These are phyloP conservation scores for Regulus satrapa DNA, from an alignment of 2,113 vertebrate genomes.

Conservation along the genomic window DNA sequence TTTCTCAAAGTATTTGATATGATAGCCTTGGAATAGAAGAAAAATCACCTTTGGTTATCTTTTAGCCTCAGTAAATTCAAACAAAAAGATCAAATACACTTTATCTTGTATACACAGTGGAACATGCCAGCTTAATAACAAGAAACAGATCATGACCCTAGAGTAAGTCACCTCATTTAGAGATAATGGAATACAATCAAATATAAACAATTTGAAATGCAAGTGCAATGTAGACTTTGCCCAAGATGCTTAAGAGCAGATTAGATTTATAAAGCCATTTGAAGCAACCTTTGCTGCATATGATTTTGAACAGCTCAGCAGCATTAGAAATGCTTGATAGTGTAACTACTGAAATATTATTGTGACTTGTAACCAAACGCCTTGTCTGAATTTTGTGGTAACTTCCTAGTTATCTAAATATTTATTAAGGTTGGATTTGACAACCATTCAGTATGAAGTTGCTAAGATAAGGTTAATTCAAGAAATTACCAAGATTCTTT, in stretches of 20 bases:
- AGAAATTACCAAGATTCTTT: background rate
- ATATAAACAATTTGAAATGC: constrained; percentile 16
- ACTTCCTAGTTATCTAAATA: background rate
- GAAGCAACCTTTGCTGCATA: background rate
- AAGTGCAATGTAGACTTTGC: background rate
- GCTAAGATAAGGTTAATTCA: background rate
- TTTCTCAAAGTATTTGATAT: background rate
- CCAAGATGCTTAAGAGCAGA: background rate
- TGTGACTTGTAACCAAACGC: background rate
- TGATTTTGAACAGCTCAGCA: background rate
- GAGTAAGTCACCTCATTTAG: constrained; percentile 46
- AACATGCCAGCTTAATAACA: constrained; percentile 9
- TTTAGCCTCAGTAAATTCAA: constrained; percentile 19
- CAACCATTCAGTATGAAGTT: background rate
- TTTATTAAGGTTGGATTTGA: background rate
- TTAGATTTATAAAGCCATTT: background rate
- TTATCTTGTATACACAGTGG: constrained; percentile 15
- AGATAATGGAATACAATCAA: constrained; percentile 28
- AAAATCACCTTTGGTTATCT: constrained; percentile 2
- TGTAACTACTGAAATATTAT: background rate
- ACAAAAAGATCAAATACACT: constrained; percentile 28
- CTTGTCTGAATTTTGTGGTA: background rate
- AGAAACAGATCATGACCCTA: constrained; percentile 4
- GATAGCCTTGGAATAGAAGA: background rate
- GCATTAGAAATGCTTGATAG: background rate